Evolutionary conservation across 2,888 invertebrate genomes (phyloP).

Genomic region (Drosophila niveifrons): DNA sequence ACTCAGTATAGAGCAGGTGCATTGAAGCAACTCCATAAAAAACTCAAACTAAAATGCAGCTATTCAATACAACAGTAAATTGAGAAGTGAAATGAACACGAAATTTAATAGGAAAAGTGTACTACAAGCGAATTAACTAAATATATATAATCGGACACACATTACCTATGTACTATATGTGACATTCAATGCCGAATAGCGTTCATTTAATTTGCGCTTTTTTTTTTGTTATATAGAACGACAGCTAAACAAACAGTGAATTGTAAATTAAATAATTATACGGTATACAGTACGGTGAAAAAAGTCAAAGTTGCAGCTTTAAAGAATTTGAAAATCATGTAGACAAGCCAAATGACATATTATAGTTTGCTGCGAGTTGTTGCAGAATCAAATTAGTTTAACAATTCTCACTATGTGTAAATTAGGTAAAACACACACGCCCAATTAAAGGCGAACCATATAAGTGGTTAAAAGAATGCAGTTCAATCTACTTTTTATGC

Average conservation of each 20-base stretch:
- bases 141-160: conserved; percentile 1
- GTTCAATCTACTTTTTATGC: conserved; percentile 51
- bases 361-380: neutral
- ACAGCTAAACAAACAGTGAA: conserved; percentile 25
- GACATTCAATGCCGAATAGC: conserved; percentile 29
- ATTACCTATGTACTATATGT: neutral
- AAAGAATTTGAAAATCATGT: neutral
- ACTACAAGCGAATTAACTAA: conserved; percentile 10
- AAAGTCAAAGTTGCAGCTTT: conserved; percentile 2
- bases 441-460: conserved; percentile 27
- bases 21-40: conserved; percentile 9
- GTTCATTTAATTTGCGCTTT: conserved; percentile 35
- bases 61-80: conserved; percentile 52
- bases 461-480: conserved; percentile 53
- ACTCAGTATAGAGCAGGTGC: conserved; percentile 13
- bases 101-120: conserved; percentile 31
- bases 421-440: conserved; percentile 7
- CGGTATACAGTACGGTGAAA: neutral
- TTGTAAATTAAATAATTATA: conserved; percentile 11
- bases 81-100: conserved; percentile 22
- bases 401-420: neutral
- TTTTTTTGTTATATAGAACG: conserved; percentile 21
- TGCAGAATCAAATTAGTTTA: neutral
- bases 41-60: conserved; percentile 10
- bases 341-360: neutral